These are phyloP conservation scores for Laupala kohalensis DNA, from an alignment of 1,140 invertebrate genomes.

Conservation along the genomic window DNA sequence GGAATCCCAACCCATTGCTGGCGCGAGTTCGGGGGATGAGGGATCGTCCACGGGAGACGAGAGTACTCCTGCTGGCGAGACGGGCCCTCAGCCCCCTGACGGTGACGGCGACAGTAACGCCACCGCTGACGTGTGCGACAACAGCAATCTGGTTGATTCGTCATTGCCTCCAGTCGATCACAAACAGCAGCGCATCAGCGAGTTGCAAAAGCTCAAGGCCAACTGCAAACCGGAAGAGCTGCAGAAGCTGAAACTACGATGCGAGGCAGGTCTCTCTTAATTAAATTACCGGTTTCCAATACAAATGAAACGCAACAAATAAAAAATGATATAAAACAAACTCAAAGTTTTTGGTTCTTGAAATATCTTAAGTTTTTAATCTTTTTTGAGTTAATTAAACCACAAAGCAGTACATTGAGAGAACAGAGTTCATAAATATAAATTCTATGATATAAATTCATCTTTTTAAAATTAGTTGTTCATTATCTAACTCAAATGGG, in stretches of 20 bases:
- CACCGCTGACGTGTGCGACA: conserved; percentile 28
- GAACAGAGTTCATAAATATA: too few species aligned
- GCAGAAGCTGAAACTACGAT: conserved; percentile 53
- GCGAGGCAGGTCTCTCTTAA: conserved; percentile 36
- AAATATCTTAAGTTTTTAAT: too few species aligned
- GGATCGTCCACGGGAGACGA: neutral
- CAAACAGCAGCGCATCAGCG: conserved; percentile 45
- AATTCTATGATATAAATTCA: too few species aligned
- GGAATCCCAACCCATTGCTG: neutral
- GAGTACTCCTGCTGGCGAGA: neutral
- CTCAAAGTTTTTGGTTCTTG: too few species aligned
- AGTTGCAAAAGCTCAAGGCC: conserved; percentile 57
- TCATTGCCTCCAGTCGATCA: conserved; percentile 46
- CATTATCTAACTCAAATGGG: too few species aligned
- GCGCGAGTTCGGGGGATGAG: neutral
- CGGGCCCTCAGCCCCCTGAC: neutral
- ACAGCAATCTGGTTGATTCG: conserved; percentile 53
- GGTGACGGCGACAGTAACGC: conserved; percentile 29
- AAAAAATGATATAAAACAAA: neutral
- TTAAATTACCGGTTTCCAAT: neutral
- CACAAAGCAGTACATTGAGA: too few species aligned
- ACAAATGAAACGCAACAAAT: neutral
- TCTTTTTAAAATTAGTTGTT: too few species aligned
- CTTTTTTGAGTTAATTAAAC: too few species aligned
- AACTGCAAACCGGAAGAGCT: conserved; percentile 70